These are phyloP conservation scores for Limonius californicus DNA, from an alignment of 1,140 invertebrate species.

Conservation along the genomic window DNA sequence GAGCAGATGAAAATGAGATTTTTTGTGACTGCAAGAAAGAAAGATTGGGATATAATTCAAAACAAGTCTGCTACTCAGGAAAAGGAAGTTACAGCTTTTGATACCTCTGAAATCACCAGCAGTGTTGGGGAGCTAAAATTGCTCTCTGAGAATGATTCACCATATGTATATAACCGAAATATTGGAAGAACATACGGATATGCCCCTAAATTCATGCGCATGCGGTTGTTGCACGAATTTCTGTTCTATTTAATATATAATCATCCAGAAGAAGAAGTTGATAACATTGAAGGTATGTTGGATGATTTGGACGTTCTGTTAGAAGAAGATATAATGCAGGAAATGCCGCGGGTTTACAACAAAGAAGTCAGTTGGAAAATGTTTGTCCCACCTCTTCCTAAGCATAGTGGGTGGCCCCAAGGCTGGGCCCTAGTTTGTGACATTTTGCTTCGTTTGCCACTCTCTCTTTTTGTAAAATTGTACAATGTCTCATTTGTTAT, in stretches of 20 bases:
- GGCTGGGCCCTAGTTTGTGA: constrained; percentile 77
- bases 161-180: constrained; percentile 22
- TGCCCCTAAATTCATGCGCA: constrained; percentile 65
- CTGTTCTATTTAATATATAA: constrained; percentile 65
- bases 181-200: constrained; percentile 33
- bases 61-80: background rate
- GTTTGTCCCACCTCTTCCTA: constrained; percentile 67
- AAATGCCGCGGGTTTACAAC: constrained; percentile 50
- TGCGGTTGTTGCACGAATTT: constrained; percentile 63
- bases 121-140: constrained; percentile 11
- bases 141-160: background rate
- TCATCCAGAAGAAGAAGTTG: constrained; percentile 16
- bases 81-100: background rate
- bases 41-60: background rate
- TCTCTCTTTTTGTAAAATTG: constrained; percentile 67
- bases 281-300: constrained; percentile 46
- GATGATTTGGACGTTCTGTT: constrained; percentile 43
- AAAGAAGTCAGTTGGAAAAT: constrained; percentile 64
- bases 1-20: constrained; percentile 62
- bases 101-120: background rate
- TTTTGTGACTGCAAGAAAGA: constrained; percentile 36
- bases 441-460: constrained; percentile 65
- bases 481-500: constrained; percentile 58
- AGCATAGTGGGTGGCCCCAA: constrained; percentile 56
- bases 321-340: constrained; percentile 43